Evolutionary conservation across 1,140 invertebrate species (phyloP).

Genomic region (Galleria mellonella): DNA sequence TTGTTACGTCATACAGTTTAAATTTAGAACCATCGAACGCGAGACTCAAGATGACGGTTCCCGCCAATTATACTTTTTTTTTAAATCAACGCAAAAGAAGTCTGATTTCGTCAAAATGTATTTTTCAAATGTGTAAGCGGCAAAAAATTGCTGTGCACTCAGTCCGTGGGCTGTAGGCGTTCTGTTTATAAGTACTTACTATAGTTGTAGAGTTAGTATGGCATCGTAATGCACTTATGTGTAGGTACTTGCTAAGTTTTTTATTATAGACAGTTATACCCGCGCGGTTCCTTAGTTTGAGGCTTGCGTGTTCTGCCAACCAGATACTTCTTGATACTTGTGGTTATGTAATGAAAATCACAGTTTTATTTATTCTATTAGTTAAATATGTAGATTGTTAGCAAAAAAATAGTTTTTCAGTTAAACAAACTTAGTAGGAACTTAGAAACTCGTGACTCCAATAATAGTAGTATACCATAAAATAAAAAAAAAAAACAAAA

Average conservation of each 20-base stretch:
- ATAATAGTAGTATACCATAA: too few species aligned
- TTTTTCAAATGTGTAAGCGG: constrained; percentile 67
- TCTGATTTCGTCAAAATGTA: constrained; percentile 68
- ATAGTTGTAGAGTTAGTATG: constrained; percentile 53
- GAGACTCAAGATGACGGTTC: neutral
- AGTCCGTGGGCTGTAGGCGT: constrained; percentile 55
- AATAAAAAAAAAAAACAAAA: too few species aligned
- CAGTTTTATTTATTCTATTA: too few species aligned
- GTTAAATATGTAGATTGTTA: too few species aligned
- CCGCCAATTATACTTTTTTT: constrained; percentile 2
- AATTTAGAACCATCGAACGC: constrained; percentile 19
- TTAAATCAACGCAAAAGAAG: constrained; percentile 37
- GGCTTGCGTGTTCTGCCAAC: constrained; percentile 25
- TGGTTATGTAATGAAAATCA: constrained; percentile 20
- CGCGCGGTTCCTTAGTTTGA: constrained; percentile 63
- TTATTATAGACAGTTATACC: constrained; percentile 68
- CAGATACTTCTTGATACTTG: constrained; percentile 45
- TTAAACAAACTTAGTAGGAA: too few species aligned
- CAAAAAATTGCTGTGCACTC: constrained; percentile 62
- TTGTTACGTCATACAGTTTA: constrained; percentile 25
- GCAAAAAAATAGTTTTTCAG: too few species aligned
- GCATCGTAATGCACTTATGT: constrained; percentile 70
- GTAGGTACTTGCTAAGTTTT: constrained; percentile 65
- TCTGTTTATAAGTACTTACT: constrained; percentile 49
- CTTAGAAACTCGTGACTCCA: too few species aligned